These are phyloP conservation scores for Trematomus bernacchii DNA, from an alignment of 2,797 vertebrate species.

Conservation along the genomic window DNA sequence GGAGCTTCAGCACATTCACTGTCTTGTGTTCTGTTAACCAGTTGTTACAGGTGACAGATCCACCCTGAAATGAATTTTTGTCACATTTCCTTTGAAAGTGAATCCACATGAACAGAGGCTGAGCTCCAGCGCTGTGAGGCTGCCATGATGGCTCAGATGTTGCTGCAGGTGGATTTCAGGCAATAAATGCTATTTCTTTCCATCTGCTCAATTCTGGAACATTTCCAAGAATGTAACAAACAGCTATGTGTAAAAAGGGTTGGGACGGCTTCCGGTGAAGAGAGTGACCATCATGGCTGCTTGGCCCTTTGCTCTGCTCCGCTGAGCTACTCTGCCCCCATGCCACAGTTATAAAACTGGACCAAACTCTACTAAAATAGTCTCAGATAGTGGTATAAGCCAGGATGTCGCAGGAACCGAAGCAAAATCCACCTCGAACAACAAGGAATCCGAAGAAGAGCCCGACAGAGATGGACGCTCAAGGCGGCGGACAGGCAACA, in stretches of 20 bases:
- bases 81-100: constrained; percentile 43
- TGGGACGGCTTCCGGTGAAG: too few relatives aligned
- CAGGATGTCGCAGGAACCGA: too few relatives aligned
- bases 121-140: constrained; percentile 8
- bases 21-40: constrained; percentile 45
- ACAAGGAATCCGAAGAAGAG: too few relatives aligned
- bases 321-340: too few relatives aligned
- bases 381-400: too few relatives aligned
- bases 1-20: constrained; percentile 32
- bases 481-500: too few relatives aligned
- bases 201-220: constrained; percentile 4
- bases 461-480: too few relatives aligned
- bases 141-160: constrained; percentile 5
- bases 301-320: too few relatives aligned
- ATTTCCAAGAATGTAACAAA: constrained; percentile 9
- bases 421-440: too few relatives aligned
- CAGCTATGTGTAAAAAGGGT: neutral
- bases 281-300: too few relatives aligned
- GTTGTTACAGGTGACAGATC: constrained; percentile 40
- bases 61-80: constrained; percentile 55
- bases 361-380: too few relatives aligned
- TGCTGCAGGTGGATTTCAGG: constrained; percentile 30
- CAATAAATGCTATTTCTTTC: neutral
- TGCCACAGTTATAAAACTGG: too few relatives aligned
- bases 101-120: constrained; percentile 31